Conservation (phyloP, 2,797 vertebrate genomes). For the Coendou prehensilis region DNA sequence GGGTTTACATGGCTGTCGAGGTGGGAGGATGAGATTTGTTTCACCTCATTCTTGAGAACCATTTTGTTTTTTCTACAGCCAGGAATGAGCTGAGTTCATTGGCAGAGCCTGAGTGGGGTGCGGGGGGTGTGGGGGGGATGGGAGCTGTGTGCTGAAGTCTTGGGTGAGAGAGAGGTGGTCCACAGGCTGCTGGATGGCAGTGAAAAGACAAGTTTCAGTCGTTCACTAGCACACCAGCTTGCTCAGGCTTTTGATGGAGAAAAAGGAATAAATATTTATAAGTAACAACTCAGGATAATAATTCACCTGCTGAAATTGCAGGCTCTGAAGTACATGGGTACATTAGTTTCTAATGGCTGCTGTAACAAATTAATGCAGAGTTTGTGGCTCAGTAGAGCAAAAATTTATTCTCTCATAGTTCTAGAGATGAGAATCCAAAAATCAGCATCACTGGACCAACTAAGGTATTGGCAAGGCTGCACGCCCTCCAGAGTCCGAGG, state of each 20-base stretch:
- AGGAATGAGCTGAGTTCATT: neutral
- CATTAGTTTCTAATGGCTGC: neutral
- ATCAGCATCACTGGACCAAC: neutral
- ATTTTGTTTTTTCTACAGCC: neutral
- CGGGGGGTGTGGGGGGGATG: neutral
- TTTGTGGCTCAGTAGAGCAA: neutral
- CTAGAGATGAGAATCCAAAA: neutral
- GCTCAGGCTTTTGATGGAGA: neutral
- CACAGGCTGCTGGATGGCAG: neutral
- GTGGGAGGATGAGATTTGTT: neutral
- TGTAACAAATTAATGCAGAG: neutral
- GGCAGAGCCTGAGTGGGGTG: neutral
- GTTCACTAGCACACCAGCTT: neutral
- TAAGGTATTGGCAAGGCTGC: neutral
- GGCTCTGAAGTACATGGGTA: neutral
- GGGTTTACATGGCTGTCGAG: neutral
- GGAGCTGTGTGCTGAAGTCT: fast-evolving
- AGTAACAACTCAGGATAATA: neutral
- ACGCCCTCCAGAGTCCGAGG: neutral
- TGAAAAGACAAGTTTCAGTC: neutral
- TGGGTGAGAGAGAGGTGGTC: too few species aligned
- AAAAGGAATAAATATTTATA: neutral
- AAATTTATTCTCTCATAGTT: neutral
- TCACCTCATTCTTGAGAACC: neutral
- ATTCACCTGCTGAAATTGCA: neutral